Conservation (phyloP, 35 echinoderm and acorn worm species). For the Acanthaster planci region DNA sequence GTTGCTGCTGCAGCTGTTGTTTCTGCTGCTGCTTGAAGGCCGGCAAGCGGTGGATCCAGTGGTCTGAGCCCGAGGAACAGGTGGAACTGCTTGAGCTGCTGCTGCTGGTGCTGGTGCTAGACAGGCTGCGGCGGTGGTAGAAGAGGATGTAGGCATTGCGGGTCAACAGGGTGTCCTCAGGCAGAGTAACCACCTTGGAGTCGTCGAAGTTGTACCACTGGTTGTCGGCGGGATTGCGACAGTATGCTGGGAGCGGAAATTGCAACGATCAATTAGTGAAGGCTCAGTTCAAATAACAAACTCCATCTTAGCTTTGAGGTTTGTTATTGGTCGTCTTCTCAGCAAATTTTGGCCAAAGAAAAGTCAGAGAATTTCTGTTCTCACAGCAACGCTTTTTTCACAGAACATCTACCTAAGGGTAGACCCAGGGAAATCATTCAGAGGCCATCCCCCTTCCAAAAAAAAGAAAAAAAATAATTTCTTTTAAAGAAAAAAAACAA, state of each 20-base stretch:
- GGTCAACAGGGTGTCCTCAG: slow-evolving; percentile 65
- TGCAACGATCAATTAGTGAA: neutral
- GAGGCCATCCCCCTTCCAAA: no score
- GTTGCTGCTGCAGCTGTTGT: neutral
- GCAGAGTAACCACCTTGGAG: slow-evolving; percentile 59
- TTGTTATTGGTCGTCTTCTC: neutral
- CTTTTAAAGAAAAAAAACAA: no score
- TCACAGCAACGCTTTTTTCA: no score
- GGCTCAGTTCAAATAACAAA: neutral
- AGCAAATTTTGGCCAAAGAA: neutral
- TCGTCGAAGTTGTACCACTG: slow-evolving; percentile 98
- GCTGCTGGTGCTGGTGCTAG: slow-evolving; percentile 47
- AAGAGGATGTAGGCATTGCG: slow-evolving; percentile 79
- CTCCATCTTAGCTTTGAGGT: neutral
- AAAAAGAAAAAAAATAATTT: no score
- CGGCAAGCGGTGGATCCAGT: slow-evolving; percentile 58
- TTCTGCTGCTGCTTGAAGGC: neutral
- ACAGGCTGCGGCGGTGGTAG: slow-evolving; percentile 62
- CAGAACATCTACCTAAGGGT: no score
- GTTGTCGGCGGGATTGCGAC: slow-evolving; percentile 85
- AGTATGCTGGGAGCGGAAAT: slow-evolving; percentile 55
- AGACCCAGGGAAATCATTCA: no score
- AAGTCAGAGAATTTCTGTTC: no score
- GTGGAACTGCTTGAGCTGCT: slow-evolving; percentile 60
- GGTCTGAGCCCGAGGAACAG: slow-evolving; percentile 61